Base-by-base conservation (phyloP, 2,113 vertebrate species). In the Channa argus region DNA sequence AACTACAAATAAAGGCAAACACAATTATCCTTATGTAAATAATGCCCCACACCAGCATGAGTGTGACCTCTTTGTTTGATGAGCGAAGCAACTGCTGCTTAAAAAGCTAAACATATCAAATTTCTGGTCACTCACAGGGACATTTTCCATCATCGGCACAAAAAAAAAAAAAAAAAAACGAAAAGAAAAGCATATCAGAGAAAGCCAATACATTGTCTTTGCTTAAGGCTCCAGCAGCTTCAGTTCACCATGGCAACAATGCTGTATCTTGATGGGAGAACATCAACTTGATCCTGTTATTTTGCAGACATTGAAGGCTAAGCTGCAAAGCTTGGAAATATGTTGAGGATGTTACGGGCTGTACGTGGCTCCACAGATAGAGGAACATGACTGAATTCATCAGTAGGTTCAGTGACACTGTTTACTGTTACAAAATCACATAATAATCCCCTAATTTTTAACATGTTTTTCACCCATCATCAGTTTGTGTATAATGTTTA, bases 211-310 rank as follows among this genome's bases (percentile, higher is more conserved):
- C 6, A 5, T 13, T 71, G 2, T 68, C n/a, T 58, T 47, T 0
- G 4, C 2, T 12, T 1, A 1, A 63, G 4, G n/a, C 38, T 45
- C 14, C 9, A 14, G 5, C 58, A 52, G 46, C 71, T 54, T 63
- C 47, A 36, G 1, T 55, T 84, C 47, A 58, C 81, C 75, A 82
- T 74, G 71, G 74, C 62, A 82, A 82, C 80, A 38, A 74, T 41
- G 63, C 67, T 73, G 60, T 52, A 53, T 61, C 14, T 34, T 4
- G 9, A 49, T 43, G 41, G 8, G 58, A 67, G 14, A 33, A 46
- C 33, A 62, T 61, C 44, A 49, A 6, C 41, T 63, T 43, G 39
- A 5, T 67, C 24, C 24, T 11, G 6, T 58, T 9, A 52, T 12
- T 43, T 7, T 50, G 49, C 46, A 49, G 41, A n/a, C 10, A 37